Evolutionary conservation across 2,888 invertebrate species (phyloP).

Genomic region (Drosophila prolongata): DNA sequence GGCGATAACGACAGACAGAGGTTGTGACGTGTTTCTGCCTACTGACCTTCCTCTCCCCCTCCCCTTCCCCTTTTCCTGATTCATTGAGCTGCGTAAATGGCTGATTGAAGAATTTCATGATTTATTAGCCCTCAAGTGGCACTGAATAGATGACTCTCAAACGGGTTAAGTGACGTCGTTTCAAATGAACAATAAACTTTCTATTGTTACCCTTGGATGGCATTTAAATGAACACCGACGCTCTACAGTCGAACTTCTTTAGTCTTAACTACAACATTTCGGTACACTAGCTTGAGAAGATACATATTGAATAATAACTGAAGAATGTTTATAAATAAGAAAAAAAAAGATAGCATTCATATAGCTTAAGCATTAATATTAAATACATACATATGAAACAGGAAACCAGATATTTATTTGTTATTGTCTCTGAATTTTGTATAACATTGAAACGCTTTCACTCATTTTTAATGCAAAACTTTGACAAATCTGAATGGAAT

Average conservation of each 20-base stretch:
- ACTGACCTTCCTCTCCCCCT: background rate
- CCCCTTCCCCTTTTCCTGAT: slow-evolving; percentile 32
- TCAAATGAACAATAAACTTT: slow-evolving; percentile 34
- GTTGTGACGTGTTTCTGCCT: slow-evolving; percentile 30
- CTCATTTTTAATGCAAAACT: too few species aligned
- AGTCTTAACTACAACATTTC: background rate
- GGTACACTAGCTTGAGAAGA: too few species aligned
- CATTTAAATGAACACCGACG: background rate
- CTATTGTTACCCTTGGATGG: background rate
- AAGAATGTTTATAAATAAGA: too few species aligned
- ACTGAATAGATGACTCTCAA: slow-evolving; percentile 9
- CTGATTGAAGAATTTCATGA: slow-evolving; percentile 29
- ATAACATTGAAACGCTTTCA: too few species aligned
- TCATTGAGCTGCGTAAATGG: slow-evolving; percentile 26
- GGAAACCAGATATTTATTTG: too few species aligned
- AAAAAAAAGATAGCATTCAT: too few species aligned
- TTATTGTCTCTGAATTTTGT: too few species aligned
- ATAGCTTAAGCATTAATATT: too few species aligned
- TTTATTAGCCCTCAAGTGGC: slow-evolving; percentile 38
- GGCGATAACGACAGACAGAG: slow-evolving; percentile 32
- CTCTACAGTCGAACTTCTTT: background rate
- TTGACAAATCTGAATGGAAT: too few species aligned
- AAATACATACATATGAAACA: too few species aligned
- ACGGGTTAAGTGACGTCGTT: slow-evolving; percentile 41
- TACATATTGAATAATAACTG: too few species aligned